Evolutionary conservation across 1,140 invertebrate species (phyloP), one percentile per base, ranked within the genome.

Genomic region (Pachypsylla venusta): DNA sequence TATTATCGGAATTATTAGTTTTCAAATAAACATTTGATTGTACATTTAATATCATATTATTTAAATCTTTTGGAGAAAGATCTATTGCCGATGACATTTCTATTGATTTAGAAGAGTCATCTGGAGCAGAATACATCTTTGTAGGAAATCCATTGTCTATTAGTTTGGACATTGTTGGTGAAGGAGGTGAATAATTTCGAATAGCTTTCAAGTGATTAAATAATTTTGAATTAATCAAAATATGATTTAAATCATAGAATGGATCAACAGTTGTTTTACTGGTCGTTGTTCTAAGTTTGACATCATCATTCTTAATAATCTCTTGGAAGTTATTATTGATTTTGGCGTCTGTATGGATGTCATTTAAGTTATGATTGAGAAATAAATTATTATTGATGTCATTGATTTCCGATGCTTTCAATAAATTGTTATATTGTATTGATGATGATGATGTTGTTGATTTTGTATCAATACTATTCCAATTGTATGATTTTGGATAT

Each of bases 321-420:
- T 48, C 22, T n/a, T 48, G 16, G 22, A 19, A 19, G 7, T 5
- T 48, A 48, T 22, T 10, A n/a, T 7, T 19, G 42, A 22, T 4
- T n/a, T 22, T 48, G 42, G 42, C 22, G n/a, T n/a, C n/a, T n/a
- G n/a, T n/a, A n/a, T n/a, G n/a, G n/a, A 48, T 48, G 16, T 48
- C 42, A 48, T 48, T 48, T 4, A 48, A 10, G 22, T 48, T 48
- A 19, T n/a, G 5, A 19, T 48, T 48, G 16, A n/a, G 7, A 10
- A 35, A 35, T 7, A 48, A 22, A 48, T 48, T 48, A n/a, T 48
- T 48, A 22, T 48, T 48, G 16, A 48, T 48, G 42, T 5, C 42
- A 48, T 48, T 48, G 42, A 48, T 48, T 48, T 48, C 42, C 4
- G 42, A 48, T 3, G 42, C 22, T 48, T 48, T 48, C 42, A 48